These are phyloP conservation scores for Sylvia borin DNA, from an alignment of 2,797 vertebrate species.

Conservation along the genomic window DNA sequence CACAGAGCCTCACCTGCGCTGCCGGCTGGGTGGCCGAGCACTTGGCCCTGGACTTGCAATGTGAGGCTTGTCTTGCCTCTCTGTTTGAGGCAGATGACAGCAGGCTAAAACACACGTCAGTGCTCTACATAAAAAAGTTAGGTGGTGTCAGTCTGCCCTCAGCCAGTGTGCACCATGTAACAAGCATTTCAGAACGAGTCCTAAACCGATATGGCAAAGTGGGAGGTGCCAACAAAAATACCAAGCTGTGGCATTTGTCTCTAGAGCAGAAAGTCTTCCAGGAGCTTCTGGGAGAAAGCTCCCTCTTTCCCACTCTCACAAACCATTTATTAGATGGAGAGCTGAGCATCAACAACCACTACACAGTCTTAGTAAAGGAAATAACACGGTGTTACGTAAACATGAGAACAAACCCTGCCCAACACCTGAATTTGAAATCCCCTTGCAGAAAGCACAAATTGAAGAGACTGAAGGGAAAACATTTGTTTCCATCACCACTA, in stretches of 20 bases:
- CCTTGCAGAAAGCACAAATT: neutral
- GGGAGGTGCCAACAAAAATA: neutral
- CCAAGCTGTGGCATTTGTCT: neutral
- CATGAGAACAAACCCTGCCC: neutral
- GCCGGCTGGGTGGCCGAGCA: constrained; percentile 11
- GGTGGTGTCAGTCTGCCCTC: constrained; percentile 53
- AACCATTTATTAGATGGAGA: constrained; percentile 55
- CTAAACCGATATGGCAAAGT: neutral
- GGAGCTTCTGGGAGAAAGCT: constrained; percentile 45
- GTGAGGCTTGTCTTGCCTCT: constrained; percentile 57
- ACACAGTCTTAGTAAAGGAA: constrained; percentile 51
- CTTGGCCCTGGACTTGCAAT: constrained; percentile 24
- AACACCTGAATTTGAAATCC: neutral
- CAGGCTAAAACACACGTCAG: neutral
- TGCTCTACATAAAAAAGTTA: constrained; percentile 58
- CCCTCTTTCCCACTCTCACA: constrained; percentile 53
- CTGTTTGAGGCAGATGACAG: constrained; percentile 47
- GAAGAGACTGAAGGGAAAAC: neutral
- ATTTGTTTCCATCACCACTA: neutral
- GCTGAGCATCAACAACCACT: constrained; percentile 55
- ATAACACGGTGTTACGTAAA: constrained; percentile 47
- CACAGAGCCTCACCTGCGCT: neutral
- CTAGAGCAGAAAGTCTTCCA: constrained; percentile 53
- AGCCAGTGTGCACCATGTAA: neutral
- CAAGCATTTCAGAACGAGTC: constrained; percentile 32